Percentiles rank a stretch among this genome's conserved stretches.
These are phyloP conservation scores for Cordylochernes scorpioides DNA, from an alignment of 2,888 invertebrate species.

Conservation along the genomic window DNA sequence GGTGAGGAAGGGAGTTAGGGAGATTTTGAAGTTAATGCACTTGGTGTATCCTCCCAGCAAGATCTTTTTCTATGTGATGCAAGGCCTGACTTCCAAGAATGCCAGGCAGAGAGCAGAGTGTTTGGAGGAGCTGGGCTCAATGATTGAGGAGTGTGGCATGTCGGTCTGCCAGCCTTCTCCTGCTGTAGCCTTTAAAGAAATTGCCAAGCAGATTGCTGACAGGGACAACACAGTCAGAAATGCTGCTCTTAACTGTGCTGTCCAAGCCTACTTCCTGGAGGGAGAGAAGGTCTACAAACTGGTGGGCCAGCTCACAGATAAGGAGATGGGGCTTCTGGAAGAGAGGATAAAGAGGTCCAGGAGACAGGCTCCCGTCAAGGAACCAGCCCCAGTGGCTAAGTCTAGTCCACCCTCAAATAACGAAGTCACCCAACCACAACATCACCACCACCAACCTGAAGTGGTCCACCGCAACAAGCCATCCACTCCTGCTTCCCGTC, in stretches of 20 bases:
- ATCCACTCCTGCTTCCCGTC: background rate
- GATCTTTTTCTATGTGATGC: slow-evolving; percentile 66
- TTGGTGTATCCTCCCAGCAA: slow-evolving; percentile 64
- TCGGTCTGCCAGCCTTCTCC: slow-evolving; percentile 54
- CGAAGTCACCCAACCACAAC: slow-evolving; percentile 1
- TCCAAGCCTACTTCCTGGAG: slow-evolving; percentile 61
- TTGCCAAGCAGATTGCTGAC: slow-evolving; percentile 83
- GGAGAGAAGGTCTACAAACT: slow-evolving; percentile 75
- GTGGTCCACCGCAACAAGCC: background rate
- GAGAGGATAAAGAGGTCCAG: slow-evolving; percentile 79
- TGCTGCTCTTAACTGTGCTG: slow-evolving; percentile 76
- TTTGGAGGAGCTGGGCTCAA: slow-evolving; percentile 58
- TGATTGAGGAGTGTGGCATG: slow-evolving; percentile 61
- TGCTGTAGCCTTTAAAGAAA: slow-evolving; percentile 50
- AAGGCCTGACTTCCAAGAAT: slow-evolving; percentile 86
- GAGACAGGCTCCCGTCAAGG: slow-evolving; percentile 17
- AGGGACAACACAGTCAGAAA: slow-evolving; percentile 82
- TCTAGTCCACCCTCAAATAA: slow-evolving; percentile 6
- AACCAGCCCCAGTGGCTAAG: slow-evolving; percentile 4
- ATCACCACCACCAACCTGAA: slow-evolving; percentile 2
- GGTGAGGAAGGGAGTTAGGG: slow-evolving; percentile 62
- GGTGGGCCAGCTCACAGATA: slow-evolving; percentile 75
- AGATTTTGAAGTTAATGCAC: slow-evolving; percentile 54
- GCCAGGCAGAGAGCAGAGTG: slow-evolving; percentile 86
- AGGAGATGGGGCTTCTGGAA: slow-evolving; percentile 73